phyloP scores from a whole-genome alignment of 1,140 invertebrate genomes.

The Solen grandis region DNA sequence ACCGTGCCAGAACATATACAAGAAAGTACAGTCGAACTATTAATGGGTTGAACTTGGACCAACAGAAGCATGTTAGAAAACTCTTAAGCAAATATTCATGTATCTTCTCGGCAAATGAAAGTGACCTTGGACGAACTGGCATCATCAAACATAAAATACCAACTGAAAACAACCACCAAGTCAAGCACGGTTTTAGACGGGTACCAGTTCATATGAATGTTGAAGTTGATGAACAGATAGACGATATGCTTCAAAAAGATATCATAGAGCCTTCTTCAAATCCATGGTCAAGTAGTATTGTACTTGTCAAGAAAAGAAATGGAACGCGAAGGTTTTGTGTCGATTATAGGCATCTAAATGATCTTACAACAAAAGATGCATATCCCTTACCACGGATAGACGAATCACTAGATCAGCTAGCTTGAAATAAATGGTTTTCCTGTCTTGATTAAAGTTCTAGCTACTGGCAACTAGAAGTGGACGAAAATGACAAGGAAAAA shows the following conservation, averaged over 20 bases:
- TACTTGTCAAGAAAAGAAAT: slow-evolving; percentile 81
- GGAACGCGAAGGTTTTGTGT: slow-evolving; percentile 81
- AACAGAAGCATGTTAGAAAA: neutral
- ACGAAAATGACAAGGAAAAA: slow-evolving; percentile 3
- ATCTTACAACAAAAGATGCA: slow-evolving; percentile 52
- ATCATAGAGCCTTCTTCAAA: slow-evolving; percentile 74
- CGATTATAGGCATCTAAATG: slow-evolving; percentile 80
- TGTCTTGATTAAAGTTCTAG: slow-evolving; percentile 54
- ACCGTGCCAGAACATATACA: slow-evolving; percentile 18
- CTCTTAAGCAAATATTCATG: slow-evolving; percentile 20
- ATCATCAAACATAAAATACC: slow-evolving; percentile 49
- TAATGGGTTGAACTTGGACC: neutral
- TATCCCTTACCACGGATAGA: slow-evolving; percentile 63
- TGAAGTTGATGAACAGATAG: slow-evolving; percentile 30
- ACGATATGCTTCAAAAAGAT: slow-evolving; percentile 71
- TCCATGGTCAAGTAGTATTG: slow-evolving; percentile 82
- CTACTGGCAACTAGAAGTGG: slow-evolving; percentile 57
- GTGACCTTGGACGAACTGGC: slow-evolving; percentile 52
- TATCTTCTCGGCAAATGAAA: slow-evolving; percentile 51
- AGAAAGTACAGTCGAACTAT: neutral
- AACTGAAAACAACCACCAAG: slow-evolving; percentile 43
- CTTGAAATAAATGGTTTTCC: slow-evolving; percentile 13
- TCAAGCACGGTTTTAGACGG: slow-evolving; percentile 45
- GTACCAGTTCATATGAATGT: slow-evolving; percentile 37
- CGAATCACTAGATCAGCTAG: slow-evolving; percentile 35